Percentiles rank a stretch among this genome's conserved stretches.
Evolutionary conservation across 2,113 vertebrate species (phyloP).

Genomic region (Amphiprion ocellaris): DNA sequence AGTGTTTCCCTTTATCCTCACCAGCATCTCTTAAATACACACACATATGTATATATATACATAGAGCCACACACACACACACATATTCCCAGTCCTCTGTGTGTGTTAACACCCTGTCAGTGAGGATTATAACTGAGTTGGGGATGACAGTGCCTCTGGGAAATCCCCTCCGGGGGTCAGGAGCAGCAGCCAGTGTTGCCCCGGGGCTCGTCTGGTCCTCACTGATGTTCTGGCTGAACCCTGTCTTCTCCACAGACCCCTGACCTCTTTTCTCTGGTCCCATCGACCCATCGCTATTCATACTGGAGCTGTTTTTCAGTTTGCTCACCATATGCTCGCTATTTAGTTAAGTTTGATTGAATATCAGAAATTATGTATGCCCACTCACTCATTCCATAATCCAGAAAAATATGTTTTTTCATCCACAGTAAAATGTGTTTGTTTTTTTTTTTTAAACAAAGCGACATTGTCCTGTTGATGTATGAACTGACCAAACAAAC

Average conservation of each 20-base stretch:
- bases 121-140: conserved; percentile 63
- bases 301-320: conserved; percentile 6
- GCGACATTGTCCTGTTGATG: too few species aligned
- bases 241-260: conserved; percentile 11
- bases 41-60: conserved; percentile 20
- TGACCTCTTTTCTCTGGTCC: background rate
- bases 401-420: too few species aligned
- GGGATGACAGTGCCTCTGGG: conserved; percentile 64
- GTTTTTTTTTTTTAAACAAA: too few species aligned
- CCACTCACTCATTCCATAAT: too few species aligned
- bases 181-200: conserved; percentile 40
- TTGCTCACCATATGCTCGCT: background rate
- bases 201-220: conserved; percentile 58
- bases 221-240: conserved; percentile 31
- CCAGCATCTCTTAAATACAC: conserved; percentile 48
- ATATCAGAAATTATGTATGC: background rate
- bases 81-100: conserved; percentile 55
- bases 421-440: too few species aligned
- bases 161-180: conserved; percentile 70
- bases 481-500: too few species aligned
- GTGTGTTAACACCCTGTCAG: conserved; percentile 68
- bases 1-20: conserved; percentile 35
- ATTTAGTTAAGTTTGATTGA: background rate
- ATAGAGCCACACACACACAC: conserved; percentile 17
- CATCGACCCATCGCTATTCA: conserved; percentile 4